A percentile compares a stretch with the other conserved stretches of the same genome.
These are phyloP conservation scores for Laupala kohalensis DNA, from an alignment of 1,140 invertebrate species.

Conservation along the genomic window DNA sequence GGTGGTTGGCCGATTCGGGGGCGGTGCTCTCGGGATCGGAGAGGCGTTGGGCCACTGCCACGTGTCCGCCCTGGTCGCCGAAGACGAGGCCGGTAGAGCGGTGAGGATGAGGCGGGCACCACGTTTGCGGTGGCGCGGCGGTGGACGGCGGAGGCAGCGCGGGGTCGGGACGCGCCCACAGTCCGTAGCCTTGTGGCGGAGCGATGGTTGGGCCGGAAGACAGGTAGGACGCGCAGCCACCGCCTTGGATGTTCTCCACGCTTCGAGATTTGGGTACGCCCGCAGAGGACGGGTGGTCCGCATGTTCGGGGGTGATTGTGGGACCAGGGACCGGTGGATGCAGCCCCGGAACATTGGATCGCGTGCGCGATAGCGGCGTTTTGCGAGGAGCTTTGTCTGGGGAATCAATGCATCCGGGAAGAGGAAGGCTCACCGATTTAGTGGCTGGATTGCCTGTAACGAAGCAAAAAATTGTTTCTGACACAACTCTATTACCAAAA, in stretches of 20 bases:
- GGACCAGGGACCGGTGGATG: constrained; percentile 20
- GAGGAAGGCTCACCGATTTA: constrained; percentile 32
- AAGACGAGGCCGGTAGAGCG: not conserved
- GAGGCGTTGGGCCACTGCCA: constrained; percentile 29
- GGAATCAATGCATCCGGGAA: constrained; percentile 21
- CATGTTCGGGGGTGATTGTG: not conserved
- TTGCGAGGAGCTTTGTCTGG: constrained; percentile 25
- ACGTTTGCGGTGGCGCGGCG: not conserved
- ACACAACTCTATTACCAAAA: not conserved
- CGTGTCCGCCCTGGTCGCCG: constrained; percentile 23
- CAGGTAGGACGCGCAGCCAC: constrained; percentile 14
- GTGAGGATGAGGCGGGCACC: not conserved
- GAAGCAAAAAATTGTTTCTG: not conserved
- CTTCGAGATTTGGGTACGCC: constrained; percentile 38
- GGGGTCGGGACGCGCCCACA: constrained; percentile 4
- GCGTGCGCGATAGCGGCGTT: constrained; percentile 40
- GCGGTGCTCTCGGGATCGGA: constrained; percentile 26
- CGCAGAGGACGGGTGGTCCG: constrained; percentile 11
- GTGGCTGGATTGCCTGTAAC: constrained; percentile 23
- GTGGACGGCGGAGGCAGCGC: not conserved
- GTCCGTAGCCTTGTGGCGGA: constrained; percentile 2
- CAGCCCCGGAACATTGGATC: constrained; percentile 33
- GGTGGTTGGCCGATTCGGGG: constrained; percentile 41
- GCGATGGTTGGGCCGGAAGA: not conserved
- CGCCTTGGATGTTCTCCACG: constrained; percentile 35